Evolutionary conservation across 2,888 invertebrate genomes (phyloP), one percentile per base, ranked within the genome.

Genomic region (Ariolimax columbianus): DNA sequence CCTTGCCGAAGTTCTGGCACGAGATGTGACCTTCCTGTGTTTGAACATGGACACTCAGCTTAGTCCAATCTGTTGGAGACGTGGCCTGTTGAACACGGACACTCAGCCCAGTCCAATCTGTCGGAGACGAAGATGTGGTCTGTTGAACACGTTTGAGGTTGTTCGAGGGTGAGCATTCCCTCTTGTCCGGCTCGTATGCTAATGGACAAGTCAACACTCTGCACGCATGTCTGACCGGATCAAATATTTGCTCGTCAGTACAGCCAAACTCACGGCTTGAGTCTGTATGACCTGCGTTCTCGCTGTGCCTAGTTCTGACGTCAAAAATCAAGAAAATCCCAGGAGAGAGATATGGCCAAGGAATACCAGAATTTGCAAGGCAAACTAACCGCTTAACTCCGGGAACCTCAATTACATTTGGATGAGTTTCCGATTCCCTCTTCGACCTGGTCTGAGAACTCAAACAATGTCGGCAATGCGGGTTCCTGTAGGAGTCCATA

Each of bases 161-260:
- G 43, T 23, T 73, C 40, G 33, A 66, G 55, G 14, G 26, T 19
- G 6, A 55, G 55, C 86, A 86, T 40, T 72, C 26, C 0, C 86
- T 84, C 23, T 40, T 40, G 17, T 63, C 19, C n/a, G 83, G 80
- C 1, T 36, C 47, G 7, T 59, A 40, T 4, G 83, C 87, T 23
- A 19, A 26, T 19, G 83, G 68, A 30, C 87, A 87, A 30, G 77
- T 38, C 43, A 85, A 38, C 26, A 63, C 33, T n/a, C 66, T 55
- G 33, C 87, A 87, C 14, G 40, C n/a, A 7, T 68, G 66, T 6
- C 80, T 70, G 26, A 83, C 51, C 6, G 55, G 68, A 59, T 87
- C 84, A 63, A 80, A 87, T 0, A 87, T 83, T 33, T 87, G 33
- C 14, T 63, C 33, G 19, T 81, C 72, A 14, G 7, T 19, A 59